phyloP scores from a whole-genome alignment of 2,888 invertebrate genomes.

The Macrophya alboannulata region DNA sequence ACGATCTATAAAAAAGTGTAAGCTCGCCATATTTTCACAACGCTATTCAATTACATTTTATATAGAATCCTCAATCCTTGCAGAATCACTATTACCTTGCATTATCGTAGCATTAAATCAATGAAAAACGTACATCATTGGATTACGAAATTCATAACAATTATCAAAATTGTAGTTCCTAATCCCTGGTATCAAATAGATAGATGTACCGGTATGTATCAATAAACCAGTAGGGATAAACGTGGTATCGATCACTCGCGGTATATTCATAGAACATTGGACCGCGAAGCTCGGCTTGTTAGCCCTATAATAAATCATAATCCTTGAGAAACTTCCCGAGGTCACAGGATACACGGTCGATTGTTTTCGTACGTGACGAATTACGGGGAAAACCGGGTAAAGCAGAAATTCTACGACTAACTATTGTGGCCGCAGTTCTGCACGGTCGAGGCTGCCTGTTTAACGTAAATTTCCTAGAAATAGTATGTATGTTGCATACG shows the following conservation, averaged over 20 bases:
- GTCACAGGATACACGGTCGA: slow-evolving; percentile 35
- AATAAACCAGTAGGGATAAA: background rate
- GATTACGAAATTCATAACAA: background rate
- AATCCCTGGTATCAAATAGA: background rate
- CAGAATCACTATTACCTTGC: background rate
- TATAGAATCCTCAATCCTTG: slow-evolving; percentile 3
- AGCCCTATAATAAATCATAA: slow-evolving; percentile 38
- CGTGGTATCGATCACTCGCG: background rate
- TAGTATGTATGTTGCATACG: background rate
- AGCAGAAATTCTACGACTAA: slow-evolving; percentile 14
- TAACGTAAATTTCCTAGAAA: slow-evolving; percentile 12
- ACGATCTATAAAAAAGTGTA: slow-evolving; percentile 33
- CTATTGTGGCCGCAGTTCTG: background rate
- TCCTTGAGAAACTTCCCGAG: slow-evolving; percentile 27
- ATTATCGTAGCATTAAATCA: background rate
- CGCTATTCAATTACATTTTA: slow-evolving; percentile 32
- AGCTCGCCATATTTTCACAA: slow-evolving; percentile 13
- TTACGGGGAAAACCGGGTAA: background rate
- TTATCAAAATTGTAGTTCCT: background rate
- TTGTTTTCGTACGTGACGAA: slow-evolving; percentile 42
- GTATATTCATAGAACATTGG: slow-evolving; percentile 27
- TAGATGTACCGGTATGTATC: background rate
- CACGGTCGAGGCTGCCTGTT: background rate
- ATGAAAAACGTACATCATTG: background rate
- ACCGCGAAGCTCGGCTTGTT: slow-evolving; percentile 23